These are phyloP conservation scores for Girardinichthys multiradiatus DNA, from an alignment of 2,113 vertebrate species.

Conservation along the genomic window DNA sequence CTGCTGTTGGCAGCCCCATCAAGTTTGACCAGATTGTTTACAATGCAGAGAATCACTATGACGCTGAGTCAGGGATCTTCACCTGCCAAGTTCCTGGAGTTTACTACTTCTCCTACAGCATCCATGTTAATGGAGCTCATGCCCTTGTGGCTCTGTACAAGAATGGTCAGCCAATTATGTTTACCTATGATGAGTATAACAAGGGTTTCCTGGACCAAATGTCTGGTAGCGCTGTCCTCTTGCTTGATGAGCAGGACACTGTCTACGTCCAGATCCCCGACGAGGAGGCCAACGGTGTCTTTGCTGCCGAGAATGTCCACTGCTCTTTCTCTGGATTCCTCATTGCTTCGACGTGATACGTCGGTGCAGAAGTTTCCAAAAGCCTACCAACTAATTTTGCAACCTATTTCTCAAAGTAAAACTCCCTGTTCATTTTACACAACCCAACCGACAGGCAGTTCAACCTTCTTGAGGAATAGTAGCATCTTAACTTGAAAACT, in stretches of 20 bases:
- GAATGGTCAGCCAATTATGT: constrained; percentile 92
- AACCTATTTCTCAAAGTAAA: constrained; percentile 79
- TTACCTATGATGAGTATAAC: constrained; percentile 95
- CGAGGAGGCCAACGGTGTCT: constrained; percentile 92
- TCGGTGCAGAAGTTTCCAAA: constrained; percentile 58
- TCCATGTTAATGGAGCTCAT: constrained; percentile 94
- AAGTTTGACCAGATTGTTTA: constrained; percentile 95
- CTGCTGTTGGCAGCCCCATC: constrained; percentile 87
- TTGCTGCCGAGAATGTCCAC: constrained; percentile 93
- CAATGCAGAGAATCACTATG: constrained; percentile 95
- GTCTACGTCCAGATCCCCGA: constrained; percentile 95
- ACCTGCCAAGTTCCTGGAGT: constrained; percentile 93
- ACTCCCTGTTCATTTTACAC: constrained; percentile 68
- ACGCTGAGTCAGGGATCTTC: constrained; percentile 91
- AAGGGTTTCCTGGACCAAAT: constrained; percentile 98
- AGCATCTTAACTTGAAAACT: constrained; percentile 80
- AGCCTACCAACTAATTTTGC: constrained; percentile 73
- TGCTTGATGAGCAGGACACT: constrained; percentile 93
- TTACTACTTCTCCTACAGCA: constrained; percentile 95
- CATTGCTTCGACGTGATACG: constrained; percentile 90
- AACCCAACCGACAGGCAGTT: constrained; percentile 72
- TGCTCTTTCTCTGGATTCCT: constrained; percentile 99
- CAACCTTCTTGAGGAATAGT: constrained; percentile 77
- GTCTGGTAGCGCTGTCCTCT: constrained; percentile 91
- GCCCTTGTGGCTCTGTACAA: constrained; percentile 96